Percentiles rank a stretch among this genome's conserved stretches.
Conservation (phyloP, 2,888 invertebrate species). For the Portevinia maculata region DNA sequence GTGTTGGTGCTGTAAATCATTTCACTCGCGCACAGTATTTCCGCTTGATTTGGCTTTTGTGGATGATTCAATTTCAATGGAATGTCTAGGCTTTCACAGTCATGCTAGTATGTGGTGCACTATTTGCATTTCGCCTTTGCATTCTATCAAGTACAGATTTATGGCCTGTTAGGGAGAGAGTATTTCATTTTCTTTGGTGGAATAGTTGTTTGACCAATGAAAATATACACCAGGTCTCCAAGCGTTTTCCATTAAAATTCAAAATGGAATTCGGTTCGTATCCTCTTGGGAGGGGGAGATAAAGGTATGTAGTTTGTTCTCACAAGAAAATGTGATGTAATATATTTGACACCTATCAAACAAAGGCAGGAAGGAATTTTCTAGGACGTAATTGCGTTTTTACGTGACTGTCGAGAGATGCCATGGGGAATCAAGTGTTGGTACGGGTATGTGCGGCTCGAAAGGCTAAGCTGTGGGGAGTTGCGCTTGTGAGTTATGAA, state of each 20-base stretch:
- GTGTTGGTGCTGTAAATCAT: slow-evolving; percentile 4
- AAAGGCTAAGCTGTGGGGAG: slow-evolving; percentile 21
- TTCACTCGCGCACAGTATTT: slow-evolving; percentile 24
- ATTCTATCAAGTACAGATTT: slow-evolving; percentile 57
- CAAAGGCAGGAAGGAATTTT: slow-evolving; percentile 58
- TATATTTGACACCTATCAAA: slow-evolving; percentile 67
- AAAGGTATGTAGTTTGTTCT: slow-evolving; percentile 21
- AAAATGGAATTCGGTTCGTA: slow-evolving; percentile 52
- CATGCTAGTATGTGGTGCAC: slow-evolving; percentile 1
- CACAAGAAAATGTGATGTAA: slow-evolving; percentile 53
- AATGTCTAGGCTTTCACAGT: slow-evolving; percentile 14
- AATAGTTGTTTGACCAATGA: slow-evolving; percentile 66
- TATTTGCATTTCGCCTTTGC: neutral
- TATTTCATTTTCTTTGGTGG: slow-evolving; percentile 39
- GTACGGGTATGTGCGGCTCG: slow-evolving; percentile 1
- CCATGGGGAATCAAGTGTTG: slow-evolving; percentile 34
- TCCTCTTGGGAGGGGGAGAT: slow-evolving; percentile 19
- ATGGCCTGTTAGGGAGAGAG: slow-evolving; percentile 57
- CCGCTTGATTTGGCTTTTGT: slow-evolving; percentile 31
- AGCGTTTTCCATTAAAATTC: slow-evolving; percentile 59
- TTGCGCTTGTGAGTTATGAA: slow-evolving; percentile 50
- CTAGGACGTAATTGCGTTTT: slow-evolving; percentile 75
- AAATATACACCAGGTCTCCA: slow-evolving; percentile 56
- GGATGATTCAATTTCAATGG: slow-evolving; percentile 13
- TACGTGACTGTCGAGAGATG: slow-evolving; percentile 78